Evolutionary conservation across 92 coral and sea anemone genomes (phyloP).

Genomic region (Chrysogorgia sp.): DNA sequence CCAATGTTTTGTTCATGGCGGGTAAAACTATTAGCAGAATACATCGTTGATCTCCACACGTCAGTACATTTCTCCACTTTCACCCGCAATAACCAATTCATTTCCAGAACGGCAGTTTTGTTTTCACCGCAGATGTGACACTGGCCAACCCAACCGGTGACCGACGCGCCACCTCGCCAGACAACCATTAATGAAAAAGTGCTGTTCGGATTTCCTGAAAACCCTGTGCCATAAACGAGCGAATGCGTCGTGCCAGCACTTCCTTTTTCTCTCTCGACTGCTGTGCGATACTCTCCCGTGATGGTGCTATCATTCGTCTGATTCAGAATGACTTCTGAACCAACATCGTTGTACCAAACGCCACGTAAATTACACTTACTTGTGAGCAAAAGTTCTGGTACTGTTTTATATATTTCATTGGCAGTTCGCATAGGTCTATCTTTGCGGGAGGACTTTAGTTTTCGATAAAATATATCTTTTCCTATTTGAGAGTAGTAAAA

Average conservation of each 20-base stretch:
- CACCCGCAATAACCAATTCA: slow-evolving; percentile 74
- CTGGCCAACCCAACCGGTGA: slow-evolving; percentile 99
- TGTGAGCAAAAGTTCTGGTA: neutral
- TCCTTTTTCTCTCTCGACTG: slow-evolving; percentile 90
- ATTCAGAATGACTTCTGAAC: slow-evolving; percentile 83
- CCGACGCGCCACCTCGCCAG: slow-evolving; percentile 85
- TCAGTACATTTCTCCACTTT: slow-evolving; percentile 66
- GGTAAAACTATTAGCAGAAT: slow-evolving; percentile 75
- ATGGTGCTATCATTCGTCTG: slow-evolving; percentile 58
- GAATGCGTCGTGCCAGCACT: slow-evolving; percentile 91
- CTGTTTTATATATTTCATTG: neutral
- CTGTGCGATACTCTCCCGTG: slow-evolving; percentile 93
- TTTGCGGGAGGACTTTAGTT: neutral
- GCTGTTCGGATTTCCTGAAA: slow-evolving; percentile 63
- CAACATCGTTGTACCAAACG: slow-evolving; percentile 85
- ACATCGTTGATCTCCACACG: slow-evolving; percentile 89
- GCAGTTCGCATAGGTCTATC: slow-evolving; percentile 34
- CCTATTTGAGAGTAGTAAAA: slow-evolving; percentile 2
- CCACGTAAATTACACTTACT: slow-evolving; percentile 73
- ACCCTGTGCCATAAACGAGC: slow-evolving; percentile 73
- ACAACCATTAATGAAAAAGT: slow-evolving; percentile 91
- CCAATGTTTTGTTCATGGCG: slow-evolving; percentile 67
- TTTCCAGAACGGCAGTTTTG: slow-evolving; percentile 79
- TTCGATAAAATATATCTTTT: slow-evolving; percentile 25
- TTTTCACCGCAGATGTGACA: slow-evolving; percentile 92